Evolutionary conservation across 2,113 vertebrate species (phyloP), one percentile per base, ranked within the genome.

Genomic region (Struthidea cinerea): DNA sequence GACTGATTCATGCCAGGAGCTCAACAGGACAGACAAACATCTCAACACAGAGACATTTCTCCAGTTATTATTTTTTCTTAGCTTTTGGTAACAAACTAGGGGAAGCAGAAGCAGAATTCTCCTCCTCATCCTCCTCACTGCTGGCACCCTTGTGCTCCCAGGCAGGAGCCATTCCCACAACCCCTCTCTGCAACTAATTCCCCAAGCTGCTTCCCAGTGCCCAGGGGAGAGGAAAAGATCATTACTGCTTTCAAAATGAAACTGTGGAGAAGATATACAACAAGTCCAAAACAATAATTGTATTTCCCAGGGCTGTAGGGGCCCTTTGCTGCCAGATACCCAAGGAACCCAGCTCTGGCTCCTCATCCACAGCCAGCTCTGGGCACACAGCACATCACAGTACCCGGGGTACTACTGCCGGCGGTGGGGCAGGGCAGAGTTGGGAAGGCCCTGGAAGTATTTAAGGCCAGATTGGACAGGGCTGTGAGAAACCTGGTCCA

Each of bases 221-320:
- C 76, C 73, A 41, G 30, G 50, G 59, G 89, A 96, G 84, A 92
- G 65, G 37, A 63, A 75, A 84, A 92, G 82, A 67, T 87, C 94
- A 95, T 95, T 95, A 96, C 63, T 28, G 13, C 83, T 88, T 85
- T 92, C 82, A 70, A 90, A 97, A 83, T 59, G 86, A 61, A 74
- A 84, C 52, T 93, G 44, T 63, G 53, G 84, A 93, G 64, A 75
- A 92, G 94, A 94, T 28, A 69, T 2, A 42, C 33, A 27, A 47
- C 3, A 7, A 76, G 44, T 39, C 17, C 81, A 87, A 96, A 70
- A 7, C 37, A 52, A 52, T 87, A 90, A 90, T 68, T 89, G 64
- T 42, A 57, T 87, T 93, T 90, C 64, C 75, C 68, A 89, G 64
- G 35, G 46, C 24, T 85, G 61, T 18, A 69, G 42, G 56, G n/a